Base-by-base conservation (phyloP, 2,113 vertebrate genomes). In the Stomatorhinus ivindoensis region DNA sequence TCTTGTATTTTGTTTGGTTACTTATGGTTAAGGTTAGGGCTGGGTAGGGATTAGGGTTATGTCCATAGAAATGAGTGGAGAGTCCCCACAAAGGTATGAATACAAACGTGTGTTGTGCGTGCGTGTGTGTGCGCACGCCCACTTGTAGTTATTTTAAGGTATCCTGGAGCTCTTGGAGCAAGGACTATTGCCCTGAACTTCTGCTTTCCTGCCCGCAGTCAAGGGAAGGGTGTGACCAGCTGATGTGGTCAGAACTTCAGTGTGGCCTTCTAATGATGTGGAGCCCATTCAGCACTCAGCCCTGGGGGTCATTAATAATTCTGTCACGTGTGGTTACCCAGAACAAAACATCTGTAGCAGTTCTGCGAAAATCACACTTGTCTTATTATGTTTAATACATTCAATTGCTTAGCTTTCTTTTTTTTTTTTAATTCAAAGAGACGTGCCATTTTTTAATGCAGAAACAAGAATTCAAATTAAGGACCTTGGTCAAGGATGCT, bases 61-160 rank as follows among this genome's bases (percentile, higher is more conserved):
- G 51, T 6, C 17, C 4, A 21, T 53, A 53, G 51, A 53, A 53
- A 19, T 19, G 51, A 19, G 51, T 19, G 51, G 51, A 6, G 53
- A 55, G 53, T 55, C 53, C 53, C 17, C 53, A 21, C 4, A 7
- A 21, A 55, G 53, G 21, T 53, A 53, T 55, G 53, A 55, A 21
- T 21, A 55, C 53, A 55, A 21, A 55, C 1, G 50, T 51, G 50
- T 2, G 50, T 51, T 51, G 50, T 51, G 50, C 15, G 50, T 51
- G 15, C 17, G 15, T 17, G 3, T 50, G 61, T 50, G 50, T 6
- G 44, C 17, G 3, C 42, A 8, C 47, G 4, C 24, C 27, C 85
- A 53, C 35, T 87, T 55, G 50, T 35, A 53, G 50, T 87, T 87
- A 87, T 87, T 87, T 87, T 87, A 53, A 87, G 85, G 85, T 87